Percentiles rank a stretch among this genome's conserved stretches.
Conservation (phyloP, 2,113 vertebrate species). For the Leuciscus idus region DNA sequence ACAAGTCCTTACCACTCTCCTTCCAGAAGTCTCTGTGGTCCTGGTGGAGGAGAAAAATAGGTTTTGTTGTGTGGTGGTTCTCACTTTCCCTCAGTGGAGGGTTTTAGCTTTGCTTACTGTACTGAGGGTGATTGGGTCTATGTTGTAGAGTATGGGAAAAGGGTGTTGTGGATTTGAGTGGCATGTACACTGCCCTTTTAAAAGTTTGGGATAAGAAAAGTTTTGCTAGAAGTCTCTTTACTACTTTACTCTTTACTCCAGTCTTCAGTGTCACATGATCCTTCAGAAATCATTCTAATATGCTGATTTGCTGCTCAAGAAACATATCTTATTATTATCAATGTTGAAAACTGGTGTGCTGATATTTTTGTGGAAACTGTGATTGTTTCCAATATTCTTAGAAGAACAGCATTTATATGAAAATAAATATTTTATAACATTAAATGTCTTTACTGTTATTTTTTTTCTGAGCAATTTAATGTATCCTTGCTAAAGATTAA, state of each 20-base stretch:
- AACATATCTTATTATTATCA: no score
- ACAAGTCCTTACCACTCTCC: slow-evolving; percentile 56
- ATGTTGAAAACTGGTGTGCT: no score
- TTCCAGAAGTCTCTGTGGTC: slow-evolving; percentile 60
- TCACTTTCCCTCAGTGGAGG: slow-evolving; percentile 41
- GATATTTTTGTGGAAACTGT: no score
- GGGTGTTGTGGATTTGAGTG: neutral
- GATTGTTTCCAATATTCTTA: no score
- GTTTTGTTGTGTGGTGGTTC: slow-evolving; percentile 63
- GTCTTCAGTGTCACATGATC: neutral
- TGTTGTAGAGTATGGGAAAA: neutral
- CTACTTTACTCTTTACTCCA: no score
- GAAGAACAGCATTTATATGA: no score
- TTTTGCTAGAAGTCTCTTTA: no score
- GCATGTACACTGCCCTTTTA: neutral
- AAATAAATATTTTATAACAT: no score
- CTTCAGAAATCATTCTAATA: neutral
- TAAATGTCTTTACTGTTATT: no score
- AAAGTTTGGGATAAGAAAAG: neutral
- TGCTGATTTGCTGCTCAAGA: no score
- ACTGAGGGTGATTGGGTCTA: neutral
- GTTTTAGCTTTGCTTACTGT: slow-evolving; percentile 42
- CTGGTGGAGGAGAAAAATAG: slow-evolving; percentile 49
- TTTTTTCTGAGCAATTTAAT: no score
- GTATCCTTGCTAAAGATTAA: no score